Conservation (phyloP, 1,140 invertebrate species). For the Holcopasites calliopsidis region DNA sequence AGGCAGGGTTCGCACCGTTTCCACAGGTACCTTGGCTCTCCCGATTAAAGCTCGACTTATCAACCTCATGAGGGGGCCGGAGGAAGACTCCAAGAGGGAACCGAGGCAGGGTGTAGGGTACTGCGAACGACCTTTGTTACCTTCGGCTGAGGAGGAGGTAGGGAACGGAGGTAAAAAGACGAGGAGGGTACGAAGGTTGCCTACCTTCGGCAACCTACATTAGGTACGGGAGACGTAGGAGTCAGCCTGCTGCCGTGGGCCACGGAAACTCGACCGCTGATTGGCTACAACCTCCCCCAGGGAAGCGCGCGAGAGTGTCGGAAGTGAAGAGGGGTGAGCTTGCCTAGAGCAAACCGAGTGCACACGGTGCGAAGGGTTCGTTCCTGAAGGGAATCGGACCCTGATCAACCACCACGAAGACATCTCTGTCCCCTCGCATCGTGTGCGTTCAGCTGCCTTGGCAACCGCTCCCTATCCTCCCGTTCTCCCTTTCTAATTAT, state of each 20-base stretch:
- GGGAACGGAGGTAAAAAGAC: constrained; percentile 18
- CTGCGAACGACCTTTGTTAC: constrained; percentile 28
- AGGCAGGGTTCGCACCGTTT: background rate
- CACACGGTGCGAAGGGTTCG: constrained; percentile 48
- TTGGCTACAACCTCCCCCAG: constrained; percentile 61
- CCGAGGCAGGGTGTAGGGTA: background rate
- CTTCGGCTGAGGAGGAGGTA: constrained; percentile 10
- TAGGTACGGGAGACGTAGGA: constrained; percentile 52
- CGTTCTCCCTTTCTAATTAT: background rate
- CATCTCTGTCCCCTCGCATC: background rate
- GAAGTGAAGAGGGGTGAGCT: constrained; percentile 64
- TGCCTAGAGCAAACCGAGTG: constrained; percentile 39
- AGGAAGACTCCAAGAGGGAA: too few relatives aligned
- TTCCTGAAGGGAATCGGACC: background rate
- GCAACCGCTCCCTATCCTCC: constrained; percentile 17
- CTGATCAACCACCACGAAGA: too few relatives aligned
- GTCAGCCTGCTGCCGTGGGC: constrained; percentile 48
- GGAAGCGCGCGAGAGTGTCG: constrained; percentile 57
- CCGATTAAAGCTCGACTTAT: background rate
- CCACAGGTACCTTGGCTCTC: background rate
- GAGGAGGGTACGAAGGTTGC: constrained; percentile 40
- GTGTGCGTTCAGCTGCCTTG: constrained; percentile 38
- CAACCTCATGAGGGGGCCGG: background rate
- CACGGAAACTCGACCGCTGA: constrained; percentile 57
- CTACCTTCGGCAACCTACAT: constrained; percentile 51